Evolutionary conservation across 2,113 vertebrate species (phyloP).

Genomic region (Onychorhynchus coronatus): DNA sequence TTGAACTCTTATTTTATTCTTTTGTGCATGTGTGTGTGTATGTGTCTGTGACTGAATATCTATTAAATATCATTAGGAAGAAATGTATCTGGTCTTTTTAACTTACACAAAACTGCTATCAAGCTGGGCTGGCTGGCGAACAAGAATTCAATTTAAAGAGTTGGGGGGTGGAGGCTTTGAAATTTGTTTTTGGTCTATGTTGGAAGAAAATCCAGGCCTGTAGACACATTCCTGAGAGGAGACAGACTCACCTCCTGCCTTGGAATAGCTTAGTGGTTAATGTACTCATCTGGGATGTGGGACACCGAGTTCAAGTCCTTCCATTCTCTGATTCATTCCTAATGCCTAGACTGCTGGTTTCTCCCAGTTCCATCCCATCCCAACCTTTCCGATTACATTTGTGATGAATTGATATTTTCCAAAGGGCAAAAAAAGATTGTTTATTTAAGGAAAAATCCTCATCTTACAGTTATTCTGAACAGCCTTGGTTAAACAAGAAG

Average conservation of each 20-base stretch:
- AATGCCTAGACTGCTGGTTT: neutral
- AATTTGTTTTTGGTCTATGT: neutral
- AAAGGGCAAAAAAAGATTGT: neutral
- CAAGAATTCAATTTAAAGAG: conserved; percentile 29
- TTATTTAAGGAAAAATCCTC: neutral
- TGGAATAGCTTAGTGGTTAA: conserved; percentile 23
- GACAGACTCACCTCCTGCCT: conserved; percentile 18
- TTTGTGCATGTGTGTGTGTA: too few species aligned
- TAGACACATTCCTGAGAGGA: neutral
- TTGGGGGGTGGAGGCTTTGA: neutral
- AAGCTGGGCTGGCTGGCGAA: conserved; percentile 21
- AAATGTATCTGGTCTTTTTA: conserved; percentile 22
- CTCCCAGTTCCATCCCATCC: neutral
- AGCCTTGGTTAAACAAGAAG: neutral
- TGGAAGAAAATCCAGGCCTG: conserved; percentile 15
- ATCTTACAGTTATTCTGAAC: neutral
- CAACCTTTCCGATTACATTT: neutral
- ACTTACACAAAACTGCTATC: conserved; percentile 9
- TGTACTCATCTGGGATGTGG: neutral
- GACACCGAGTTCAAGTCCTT: conserved; percentile 31
- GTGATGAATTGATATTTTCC: conserved; percentile 17
- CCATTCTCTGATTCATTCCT: conserved; percentile 24
- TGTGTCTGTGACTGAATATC: neutral
- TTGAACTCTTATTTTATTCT: neutral
- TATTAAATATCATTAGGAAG: conserved; percentile 6